phyloP scores from a whole-genome alignment of 1,140 invertebrate species.

The Vollenhovia emeryi region DNA sequence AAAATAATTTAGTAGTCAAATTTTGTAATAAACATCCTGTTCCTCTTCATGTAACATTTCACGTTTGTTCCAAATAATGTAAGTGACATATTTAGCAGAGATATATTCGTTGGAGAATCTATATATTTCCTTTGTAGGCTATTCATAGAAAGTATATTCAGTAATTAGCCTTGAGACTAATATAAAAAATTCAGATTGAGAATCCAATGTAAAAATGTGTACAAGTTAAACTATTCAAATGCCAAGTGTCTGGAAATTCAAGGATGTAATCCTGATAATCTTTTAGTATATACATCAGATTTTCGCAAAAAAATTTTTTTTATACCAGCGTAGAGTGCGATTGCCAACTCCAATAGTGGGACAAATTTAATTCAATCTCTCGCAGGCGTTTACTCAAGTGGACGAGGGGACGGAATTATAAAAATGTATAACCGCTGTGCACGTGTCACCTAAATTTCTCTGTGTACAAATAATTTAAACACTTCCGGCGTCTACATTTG shows the following conservation, averaged over 20 bases:
- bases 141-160: neutral
- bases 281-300: neutral
- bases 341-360: neutral
- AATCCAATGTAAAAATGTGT: neutral
- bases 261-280: neutral
- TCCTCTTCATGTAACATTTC: neutral
- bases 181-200: neutral
- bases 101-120: neutral
- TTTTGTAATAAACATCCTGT: neutral
- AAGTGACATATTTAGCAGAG: neutral
- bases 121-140: neutral
- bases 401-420: neutral
- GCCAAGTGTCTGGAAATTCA: neutral
- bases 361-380: neutral
- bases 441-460: neutral
- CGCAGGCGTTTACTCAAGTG: neutral
- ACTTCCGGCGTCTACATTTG: slow-evolving; percentile 18
- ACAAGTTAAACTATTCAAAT: neutral
- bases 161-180: neutral
- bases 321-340: neutral
- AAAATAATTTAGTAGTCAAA: neutral
- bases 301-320: neutral
- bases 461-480: neutral
- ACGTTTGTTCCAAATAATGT: neutral
- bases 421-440: neutral